Percentiles rank a stretch among this genome's conserved stretches.
phyloP scores from a whole-genome alignment of 2,113 vertebrate species.

The Leucopsar rothschildi region DNA sequence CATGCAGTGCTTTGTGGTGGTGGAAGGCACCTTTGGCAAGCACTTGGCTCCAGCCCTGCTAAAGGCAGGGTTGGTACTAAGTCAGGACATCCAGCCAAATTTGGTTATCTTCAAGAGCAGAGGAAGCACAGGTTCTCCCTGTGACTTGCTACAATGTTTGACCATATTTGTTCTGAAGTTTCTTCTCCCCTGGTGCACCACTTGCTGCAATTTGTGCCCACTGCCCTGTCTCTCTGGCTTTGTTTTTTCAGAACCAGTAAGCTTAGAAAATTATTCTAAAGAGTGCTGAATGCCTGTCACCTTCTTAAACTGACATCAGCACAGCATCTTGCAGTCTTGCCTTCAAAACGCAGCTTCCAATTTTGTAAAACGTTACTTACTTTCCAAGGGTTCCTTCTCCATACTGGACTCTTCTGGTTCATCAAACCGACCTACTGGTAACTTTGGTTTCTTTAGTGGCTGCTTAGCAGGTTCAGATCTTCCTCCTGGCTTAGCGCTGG shows the following conservation, averaged over 20 bases:
- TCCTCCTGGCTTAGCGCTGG: slow-evolving; percentile 56
- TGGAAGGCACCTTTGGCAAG: not conserved
- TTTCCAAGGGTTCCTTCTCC: slow-evolving; percentile 81
- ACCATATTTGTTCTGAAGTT: not conserved
- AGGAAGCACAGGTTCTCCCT: not conserved
- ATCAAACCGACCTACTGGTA: slow-evolving; percentile 90
- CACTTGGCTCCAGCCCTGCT: not conserved
- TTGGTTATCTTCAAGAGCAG: not conserved
- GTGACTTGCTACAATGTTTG: not conserved
- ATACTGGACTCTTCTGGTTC: slow-evolving; percentile 69
- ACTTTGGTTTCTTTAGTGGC: slow-evolving; percentile 81
- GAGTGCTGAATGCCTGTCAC: not conserved
- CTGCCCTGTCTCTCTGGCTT: not conserved
- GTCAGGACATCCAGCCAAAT: not conserved
- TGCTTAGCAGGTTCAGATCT: slow-evolving; percentile 59
- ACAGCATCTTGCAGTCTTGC: not conserved
- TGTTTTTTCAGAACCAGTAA: not conserved
- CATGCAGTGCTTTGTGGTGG: not conserved
- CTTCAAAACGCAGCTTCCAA: not conserved
- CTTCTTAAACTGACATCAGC: not conserved
- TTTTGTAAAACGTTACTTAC: slow-evolving; percentile 69
- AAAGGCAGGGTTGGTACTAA: not conserved
- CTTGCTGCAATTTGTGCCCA: not conserved
- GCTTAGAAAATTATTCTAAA: not conserved
- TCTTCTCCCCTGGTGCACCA: not conserved